These are phyloP conservation scores for Pammene aurita DNA, from an alignment of 2,888 invertebrate species.

Conservation along the genomic window DNA sequence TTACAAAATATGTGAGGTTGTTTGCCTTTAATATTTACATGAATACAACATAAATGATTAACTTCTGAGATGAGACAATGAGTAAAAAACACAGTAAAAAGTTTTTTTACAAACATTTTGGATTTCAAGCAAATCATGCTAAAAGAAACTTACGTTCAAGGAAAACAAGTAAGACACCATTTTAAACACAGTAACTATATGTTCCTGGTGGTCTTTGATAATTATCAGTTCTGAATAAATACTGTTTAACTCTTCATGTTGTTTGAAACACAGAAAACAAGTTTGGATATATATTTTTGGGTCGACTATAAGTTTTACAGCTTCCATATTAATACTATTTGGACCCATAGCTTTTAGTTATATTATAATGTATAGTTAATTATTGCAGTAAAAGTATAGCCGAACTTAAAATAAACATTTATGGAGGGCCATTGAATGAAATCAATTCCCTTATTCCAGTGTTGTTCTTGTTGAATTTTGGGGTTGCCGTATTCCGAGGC, in stretches of 20 bases:
- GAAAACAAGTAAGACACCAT: constrained; percentile 58
- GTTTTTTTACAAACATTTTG: too few relatives aligned
- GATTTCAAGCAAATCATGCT: too few relatives aligned
- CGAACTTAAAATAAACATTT: background rate
- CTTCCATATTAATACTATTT: constrained; percentile 16
- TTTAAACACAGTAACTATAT: constrained; percentile 49
- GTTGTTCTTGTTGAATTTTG: too few relatives aligned
- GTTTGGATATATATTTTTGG: constrained; percentile 39
- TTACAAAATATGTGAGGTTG: too few relatives aligned
- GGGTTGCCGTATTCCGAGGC: too few relatives aligned
- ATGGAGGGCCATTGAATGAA: too few relatives aligned
- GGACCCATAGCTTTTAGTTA: background rate
- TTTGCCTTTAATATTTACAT: too few relatives aligned
- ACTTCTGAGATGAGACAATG: too few relatives aligned
- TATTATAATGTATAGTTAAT: too few relatives aligned
- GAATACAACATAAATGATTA: too few relatives aligned
- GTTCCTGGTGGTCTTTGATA: constrained; percentile 47
- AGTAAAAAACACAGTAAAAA: too few relatives aligned
- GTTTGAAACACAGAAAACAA: constrained; percentile 63
- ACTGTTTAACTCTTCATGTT: constrained; percentile 44
- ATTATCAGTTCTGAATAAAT: constrained; percentile 51
- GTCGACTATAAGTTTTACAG: constrained; percentile 28
- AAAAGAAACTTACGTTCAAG: constrained; percentile 53
- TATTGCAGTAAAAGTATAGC: background rate
- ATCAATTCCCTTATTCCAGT: too few relatives aligned